Evolutionary conservation across 2,797 vertebrate species (phyloP), one percentile per base, ranked within the genome.

Genomic region (Cichlasoma orientale): DNA sequence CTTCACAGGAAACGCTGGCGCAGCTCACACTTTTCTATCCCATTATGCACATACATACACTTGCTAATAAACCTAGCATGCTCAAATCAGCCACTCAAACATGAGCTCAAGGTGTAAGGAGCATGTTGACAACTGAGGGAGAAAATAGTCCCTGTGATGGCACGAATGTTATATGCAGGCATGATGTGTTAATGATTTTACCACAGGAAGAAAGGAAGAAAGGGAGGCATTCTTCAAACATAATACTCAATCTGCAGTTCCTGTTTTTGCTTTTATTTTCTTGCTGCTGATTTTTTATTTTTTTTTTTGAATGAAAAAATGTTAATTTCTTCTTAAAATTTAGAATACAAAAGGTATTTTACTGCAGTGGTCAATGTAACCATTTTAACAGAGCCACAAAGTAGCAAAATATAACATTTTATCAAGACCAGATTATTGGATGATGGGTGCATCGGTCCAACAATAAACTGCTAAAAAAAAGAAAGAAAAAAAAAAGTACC

Each of bases 21-120:
- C 63, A 13, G 73, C 75, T 90, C 83, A 88, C 92, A 80, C 85
- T 89, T 90, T 86, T 90, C 87, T 85, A 79, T 78, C 87, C 81
- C 85, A 83, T 91, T 86, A 88, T 74, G 70, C 82, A 79, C 88
- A 80, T 80, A 82, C 82, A 79, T 78, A 72, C 79, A 84, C 80
- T 77, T 25, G 55, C 78, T 87, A 80, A 91, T 86, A 88, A 89
- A 84, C 70, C 56, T 53, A 38, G 78, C 75, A 13, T 81, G 84
- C 83, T 57, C 44, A 80, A 87, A 85, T 85, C 88, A 91, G 66
- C 66, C 88, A 77, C 75, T 82, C 78, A 86, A 84, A 79, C 77
- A 52, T 33, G 47, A 18, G 8, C 61, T 52, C 11, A 38, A 29
- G 80, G 82, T 79, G 78, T 69, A 4, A 54, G 68, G 29, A 66